phyloP scores from a whole-genome alignment of 1,140 invertebrate genomes.

The Bathynomus jamesi region DNA sequence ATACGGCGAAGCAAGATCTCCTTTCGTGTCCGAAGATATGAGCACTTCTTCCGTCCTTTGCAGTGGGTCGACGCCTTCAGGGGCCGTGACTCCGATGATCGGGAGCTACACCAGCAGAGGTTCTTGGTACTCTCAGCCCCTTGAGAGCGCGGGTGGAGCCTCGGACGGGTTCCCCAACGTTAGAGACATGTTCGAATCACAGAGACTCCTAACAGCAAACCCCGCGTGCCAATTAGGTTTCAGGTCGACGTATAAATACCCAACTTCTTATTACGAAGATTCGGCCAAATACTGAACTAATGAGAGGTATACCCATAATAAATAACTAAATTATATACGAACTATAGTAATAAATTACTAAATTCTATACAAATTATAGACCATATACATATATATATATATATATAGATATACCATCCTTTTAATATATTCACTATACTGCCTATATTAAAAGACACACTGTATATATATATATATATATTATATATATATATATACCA shows the following conservation, averaged over 20 bases:
- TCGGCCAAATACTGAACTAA: slow-evolving; percentile 22
- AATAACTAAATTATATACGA: no score
- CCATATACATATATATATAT: no score
- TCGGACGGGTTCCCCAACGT: slow-evolving; percentile 32
- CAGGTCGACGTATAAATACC: slow-evolving; percentile 36
- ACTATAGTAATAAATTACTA: no score
- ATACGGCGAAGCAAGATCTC: slow-evolving; percentile 23
- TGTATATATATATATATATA: no score
- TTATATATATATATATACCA: no score
- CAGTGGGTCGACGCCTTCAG: slow-evolving; percentile 19
- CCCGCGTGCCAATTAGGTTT: slow-evolving; percentile 37
- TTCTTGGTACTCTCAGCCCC: slow-evolving; percentile 26
- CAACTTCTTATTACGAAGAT: slow-evolving; percentile 32
- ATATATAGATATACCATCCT: no score
- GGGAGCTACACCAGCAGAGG: slow-evolving; percentile 28
- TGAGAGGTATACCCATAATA: background rate
- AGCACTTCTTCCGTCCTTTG: slow-evolving; percentile 21
- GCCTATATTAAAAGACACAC: no score
- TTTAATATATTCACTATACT: no score
- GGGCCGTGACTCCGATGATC: slow-evolving; percentile 24
- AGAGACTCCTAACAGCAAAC: slow-evolving; percentile 29
- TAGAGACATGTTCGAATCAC: slow-evolving; percentile 37
- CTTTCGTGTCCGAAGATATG: slow-evolving; percentile 19
- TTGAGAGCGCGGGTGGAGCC: slow-evolving; percentile 15
- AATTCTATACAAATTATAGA: no score